These are phyloP conservation scores for Arvicanthis niloticus DNA, from an alignment of 2,113 vertebrate genomes.

Conservation along the genomic window DNA sequence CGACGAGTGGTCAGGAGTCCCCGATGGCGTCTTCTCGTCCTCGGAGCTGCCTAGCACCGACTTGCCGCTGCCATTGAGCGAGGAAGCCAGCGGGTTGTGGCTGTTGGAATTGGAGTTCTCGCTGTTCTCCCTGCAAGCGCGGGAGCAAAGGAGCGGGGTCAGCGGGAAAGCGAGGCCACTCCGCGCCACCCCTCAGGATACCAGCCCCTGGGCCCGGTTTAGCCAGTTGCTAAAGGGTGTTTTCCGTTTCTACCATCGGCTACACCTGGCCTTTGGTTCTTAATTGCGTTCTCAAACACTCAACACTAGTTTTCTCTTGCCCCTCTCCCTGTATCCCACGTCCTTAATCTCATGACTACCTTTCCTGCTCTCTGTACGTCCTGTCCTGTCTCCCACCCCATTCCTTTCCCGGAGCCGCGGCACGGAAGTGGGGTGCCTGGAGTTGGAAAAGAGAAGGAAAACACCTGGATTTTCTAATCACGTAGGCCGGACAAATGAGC, in stretches of 20 bases:
- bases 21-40: conserved; percentile 98
- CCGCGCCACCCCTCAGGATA: neutral
- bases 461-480: neutral
- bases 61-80: conserved; percentile 97
- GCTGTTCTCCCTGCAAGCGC: conserved; percentile 96
- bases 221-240: neutral
- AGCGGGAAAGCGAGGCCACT: conserved; percentile 22
- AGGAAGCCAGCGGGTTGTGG: conserved; percentile 96
- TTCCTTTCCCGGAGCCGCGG: neutral
- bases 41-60: conserved; percentile 98
- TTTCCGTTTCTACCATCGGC: neutral
- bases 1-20: conserved; percentile 97
- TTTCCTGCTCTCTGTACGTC: neutral
- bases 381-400: no score
- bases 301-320: neutral
- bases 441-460: neutral
- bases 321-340: neutral
- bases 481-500: neutral
- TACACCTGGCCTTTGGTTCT: neutral
- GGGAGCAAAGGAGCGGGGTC: conserved; percentile 78
- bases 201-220: neutral
- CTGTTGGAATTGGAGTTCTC: conserved; percentile 98
- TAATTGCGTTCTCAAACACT: neutral
- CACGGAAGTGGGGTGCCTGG: neutral
- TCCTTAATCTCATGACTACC: neutral